Base-by-base conservation (phyloP, 1,140 invertebrate genomes). In the Philotrypesis tridentata region DNA sequence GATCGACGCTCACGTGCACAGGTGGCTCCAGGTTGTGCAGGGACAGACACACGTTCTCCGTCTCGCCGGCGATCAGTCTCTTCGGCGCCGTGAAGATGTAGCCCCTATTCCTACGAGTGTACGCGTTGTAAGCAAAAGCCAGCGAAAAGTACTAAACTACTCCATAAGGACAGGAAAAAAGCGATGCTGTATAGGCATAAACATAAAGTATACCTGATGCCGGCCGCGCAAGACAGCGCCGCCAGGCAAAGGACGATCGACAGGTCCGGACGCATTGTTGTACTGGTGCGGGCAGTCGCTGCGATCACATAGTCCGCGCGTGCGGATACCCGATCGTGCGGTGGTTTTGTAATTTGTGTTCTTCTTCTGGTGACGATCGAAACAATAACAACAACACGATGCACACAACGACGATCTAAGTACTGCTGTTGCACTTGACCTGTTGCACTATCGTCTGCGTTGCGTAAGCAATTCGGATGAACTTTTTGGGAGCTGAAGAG, bases 81-180 rank as follows among this genome's bases (percentile, higher is more conserved):
- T 90, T 91, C 4, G 92, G 92, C 7, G 89, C 89, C 1, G 89
- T 92, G 27, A 93, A 90, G 8, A 93, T 85, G 72, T 92, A 93
- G 70, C 92, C 92, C 78, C 91, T 90, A 76, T 70, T 71, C 40
- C 67, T 72, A 14, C 25, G 25, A 65, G n/a, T 29, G 27, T 31
- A 17, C 65, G 65, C 25, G 29, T 27, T 3, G n/a, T n/a, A 67
- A 27, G 25, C 0, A 37, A 37, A 37, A 37, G 14, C n/a, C n/a
- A n/a, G n/a, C n/a, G n/a, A n/a, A n/a, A n/a, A n/a, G n/a, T n/a
- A n/a, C n/a, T n/a, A n/a, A n/a, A n/a, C n/a, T n/a, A n/a, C n/a
- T n/a, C n/a, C n/a, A n/a, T n/a, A n/a, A n/a, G n/a, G n/a, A n/a
- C n/a, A n/a, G n/a, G n/a, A n/a, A n/a, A n/a, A n/a, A n/a, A n/a